These are phyloP conservation scores for Eumaeus atala DNA, from an alignment of 1,140 invertebrate genomes.

Conservation along the genomic window DNA sequence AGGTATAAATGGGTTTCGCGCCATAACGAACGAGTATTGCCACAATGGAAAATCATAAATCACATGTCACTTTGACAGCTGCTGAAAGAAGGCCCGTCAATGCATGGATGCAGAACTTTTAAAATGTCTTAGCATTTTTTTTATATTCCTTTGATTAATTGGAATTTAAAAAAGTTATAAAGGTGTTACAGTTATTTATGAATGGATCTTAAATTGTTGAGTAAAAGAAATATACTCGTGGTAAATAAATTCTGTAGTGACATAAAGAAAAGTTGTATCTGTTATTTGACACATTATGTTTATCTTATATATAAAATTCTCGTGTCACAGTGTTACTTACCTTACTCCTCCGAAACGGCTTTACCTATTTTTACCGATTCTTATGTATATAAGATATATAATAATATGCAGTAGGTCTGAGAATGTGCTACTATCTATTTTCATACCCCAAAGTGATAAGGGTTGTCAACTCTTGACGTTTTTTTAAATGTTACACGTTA, in stretches of 20 bases:
- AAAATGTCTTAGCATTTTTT: constrained; percentile 46
- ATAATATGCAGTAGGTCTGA: no score
- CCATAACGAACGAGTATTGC: constrained; percentile 60
- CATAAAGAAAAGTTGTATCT: no score
- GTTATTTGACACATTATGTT: no score
- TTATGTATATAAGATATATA: no score
- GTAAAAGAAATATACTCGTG: background rate
- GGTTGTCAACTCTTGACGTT: no score
- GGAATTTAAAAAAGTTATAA: constrained; percentile 33
- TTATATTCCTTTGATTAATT: constrained; percentile 51
- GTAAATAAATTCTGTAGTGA: background rate
- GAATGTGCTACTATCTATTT: no score
- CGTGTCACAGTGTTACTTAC: no score
- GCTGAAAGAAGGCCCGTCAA: constrained; percentile 62
- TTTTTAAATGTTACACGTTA: no score
- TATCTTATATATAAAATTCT: no score
- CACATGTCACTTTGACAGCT: constrained; percentile 61
- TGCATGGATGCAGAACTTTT: constrained; percentile 66
- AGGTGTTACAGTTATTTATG: constrained; percentile 2
- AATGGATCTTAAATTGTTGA: constrained; percentile 2
- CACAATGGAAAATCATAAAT: constrained; percentile 66
- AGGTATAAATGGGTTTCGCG: constrained; percentile 47
- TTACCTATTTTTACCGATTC: no score
- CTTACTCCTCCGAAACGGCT: no score
- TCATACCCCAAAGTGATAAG: no score